A percentile compares a stretch with the other conserved stretches of the same genome.
Conservation (phyloP, 2,797 vertebrate species). For the Pygocentrus nattereri region DNA sequence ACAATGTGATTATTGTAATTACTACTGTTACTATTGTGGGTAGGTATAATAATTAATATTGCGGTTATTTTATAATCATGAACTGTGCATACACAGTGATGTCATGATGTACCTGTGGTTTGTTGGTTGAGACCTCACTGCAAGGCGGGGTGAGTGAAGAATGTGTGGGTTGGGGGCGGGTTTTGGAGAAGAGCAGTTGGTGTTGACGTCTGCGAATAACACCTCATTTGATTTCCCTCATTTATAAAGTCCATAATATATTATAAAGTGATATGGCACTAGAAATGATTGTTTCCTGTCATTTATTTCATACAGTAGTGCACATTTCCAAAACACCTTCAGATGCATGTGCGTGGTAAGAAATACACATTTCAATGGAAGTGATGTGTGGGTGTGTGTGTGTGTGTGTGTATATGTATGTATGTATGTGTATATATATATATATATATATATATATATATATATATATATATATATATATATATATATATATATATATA, state of each 20-base stretch:
- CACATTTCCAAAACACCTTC: no score
- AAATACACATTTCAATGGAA: no score
- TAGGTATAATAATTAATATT: slow-evolving; percentile 76
- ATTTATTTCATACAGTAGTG: slow-evolving; percentile 8
- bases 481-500: no score
- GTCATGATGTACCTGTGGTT: slow-evolving; percentile 66
- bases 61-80: slow-evolving; percentile 76
- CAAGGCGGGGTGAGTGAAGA: slow-evolving; percentile 8
- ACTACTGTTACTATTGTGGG: slow-evolving; percentile 75
- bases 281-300: slow-evolving; percentile 30
- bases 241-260: slow-evolving; percentile 55
- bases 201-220: slow-evolving; percentile 53
- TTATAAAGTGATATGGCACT: slow-evolving; percentile 50
- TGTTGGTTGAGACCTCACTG: slow-evolving; percentile 61
- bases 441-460: no score
- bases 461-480: no score
- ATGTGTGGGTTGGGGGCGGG: slow-evolving; percentile 47
- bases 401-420: no score
- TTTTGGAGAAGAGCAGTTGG: slow-evolving; percentile 38
- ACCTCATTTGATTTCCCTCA: slow-evolving; percentile 45
- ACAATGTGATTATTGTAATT: slow-evolving; percentile 71
- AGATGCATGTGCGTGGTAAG: no score
- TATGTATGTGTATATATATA: no score
- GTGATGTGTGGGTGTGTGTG: no score
- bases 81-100: slow-evolving; percentile 69